Evolutionary conservation across 2,113 vertebrate genomes (phyloP).

Genomic region (Mobula birostris): DNA sequence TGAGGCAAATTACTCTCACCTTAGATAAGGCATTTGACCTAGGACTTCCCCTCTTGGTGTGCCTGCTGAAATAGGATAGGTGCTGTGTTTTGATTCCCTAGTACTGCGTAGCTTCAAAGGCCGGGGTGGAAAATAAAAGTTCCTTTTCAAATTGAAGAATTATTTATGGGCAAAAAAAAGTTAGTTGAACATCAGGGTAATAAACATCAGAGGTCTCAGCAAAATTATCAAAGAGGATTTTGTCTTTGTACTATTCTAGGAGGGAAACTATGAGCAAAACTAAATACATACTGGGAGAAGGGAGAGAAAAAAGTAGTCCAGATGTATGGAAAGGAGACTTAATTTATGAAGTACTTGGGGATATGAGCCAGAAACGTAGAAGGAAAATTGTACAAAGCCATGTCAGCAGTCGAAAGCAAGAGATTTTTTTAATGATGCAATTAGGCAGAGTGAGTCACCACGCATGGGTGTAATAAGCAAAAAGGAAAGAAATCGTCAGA

Average conservation of each 20-base stretch:
- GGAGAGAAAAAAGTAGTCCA: background rate
- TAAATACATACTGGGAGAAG: background rate
- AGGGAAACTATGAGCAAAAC: background rate
- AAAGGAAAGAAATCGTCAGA: background rate
- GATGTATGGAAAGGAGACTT: background rate
- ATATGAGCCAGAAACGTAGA: background rate
- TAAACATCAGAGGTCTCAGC: background rate
- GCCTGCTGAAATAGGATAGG: background rate
- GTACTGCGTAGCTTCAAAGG: background rate
- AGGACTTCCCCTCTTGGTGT: background rate
- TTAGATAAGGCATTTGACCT: background rate
- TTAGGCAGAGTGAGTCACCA: background rate
- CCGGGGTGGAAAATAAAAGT: background rate
- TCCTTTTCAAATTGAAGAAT: too few relatives aligned
- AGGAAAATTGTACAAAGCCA: background rate
- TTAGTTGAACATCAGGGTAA: background rate
- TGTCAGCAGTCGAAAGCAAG: background rate
- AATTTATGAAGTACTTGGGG: background rate
- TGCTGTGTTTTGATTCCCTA: background rate
- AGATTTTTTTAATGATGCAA: background rate
- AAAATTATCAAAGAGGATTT: background rate
- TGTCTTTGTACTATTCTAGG: background rate
- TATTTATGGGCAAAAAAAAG: background rate
- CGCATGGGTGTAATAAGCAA: background rate
- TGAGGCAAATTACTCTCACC: background rate